phyloP scores from a whole-genome alignment of 2,113 vertebrate species.

The Chrysochloris asiatica region DNA sequence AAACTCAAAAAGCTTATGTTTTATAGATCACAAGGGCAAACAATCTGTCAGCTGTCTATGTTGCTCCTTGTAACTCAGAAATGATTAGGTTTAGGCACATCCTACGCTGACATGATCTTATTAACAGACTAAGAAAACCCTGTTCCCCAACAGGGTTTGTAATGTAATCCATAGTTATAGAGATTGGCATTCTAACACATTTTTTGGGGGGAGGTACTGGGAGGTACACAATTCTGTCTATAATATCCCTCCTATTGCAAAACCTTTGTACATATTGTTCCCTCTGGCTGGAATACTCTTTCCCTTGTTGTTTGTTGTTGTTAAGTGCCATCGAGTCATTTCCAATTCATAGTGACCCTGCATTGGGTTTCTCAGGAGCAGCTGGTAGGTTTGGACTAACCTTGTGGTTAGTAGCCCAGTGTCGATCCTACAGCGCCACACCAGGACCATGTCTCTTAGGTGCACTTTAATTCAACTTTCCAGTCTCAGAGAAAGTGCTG shows the following conservation, averaged over 20 bases:
- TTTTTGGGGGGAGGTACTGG: too few species aligned
- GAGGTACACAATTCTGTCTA: neutral
- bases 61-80: neutral
- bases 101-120: neutral
- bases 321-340: too few species aligned
- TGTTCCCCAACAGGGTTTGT: neutral
- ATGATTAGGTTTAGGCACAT: neutral
- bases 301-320: too few species aligned
- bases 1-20: slow-evolving; percentile 74
- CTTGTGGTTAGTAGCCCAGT: too few species aligned
- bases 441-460: too few species aligned
- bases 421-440: too few species aligned
- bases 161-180: neutral
- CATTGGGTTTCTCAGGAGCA: too few species aligned
- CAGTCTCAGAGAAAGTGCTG: neutral
- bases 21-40: slow-evolving; percentile 33
- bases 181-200: neutral
- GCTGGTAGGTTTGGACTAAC: too few species aligned
- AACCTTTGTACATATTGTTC: neutral
- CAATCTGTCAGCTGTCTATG: slow-evolving; percentile 22
- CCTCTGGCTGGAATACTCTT: neutral
- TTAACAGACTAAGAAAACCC: neutral
- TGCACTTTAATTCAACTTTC: slow-evolving; percentile 7
- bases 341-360: too few species aligned
- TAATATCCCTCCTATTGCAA: neutral